These are phyloP conservation scores for Oscheius sp. DNA, from an alignment of 2,888 invertebrate genomes.

Conservation along the genomic window DNA sequence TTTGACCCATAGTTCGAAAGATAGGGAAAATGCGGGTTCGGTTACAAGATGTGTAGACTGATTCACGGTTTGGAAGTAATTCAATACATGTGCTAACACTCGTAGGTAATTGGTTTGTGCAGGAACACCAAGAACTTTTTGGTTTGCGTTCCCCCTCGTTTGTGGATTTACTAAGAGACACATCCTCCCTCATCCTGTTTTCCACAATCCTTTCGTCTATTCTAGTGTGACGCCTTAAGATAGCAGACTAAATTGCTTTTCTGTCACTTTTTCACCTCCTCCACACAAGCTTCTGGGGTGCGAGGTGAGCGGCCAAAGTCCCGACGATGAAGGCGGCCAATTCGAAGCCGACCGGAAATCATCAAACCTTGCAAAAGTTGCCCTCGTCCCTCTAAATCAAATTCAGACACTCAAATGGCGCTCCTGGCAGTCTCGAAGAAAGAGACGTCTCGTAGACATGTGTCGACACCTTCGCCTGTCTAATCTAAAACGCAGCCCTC, in stretches of 20 bases:
- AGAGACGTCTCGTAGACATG: conserved; percentile 3
- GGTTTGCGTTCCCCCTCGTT: conserved; percentile 10
- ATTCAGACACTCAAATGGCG: conserved; percentile 36
- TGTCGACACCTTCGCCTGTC: conserved; percentile 25
- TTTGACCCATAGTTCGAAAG: neutral
- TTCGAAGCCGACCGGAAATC: conserved; percentile 35
- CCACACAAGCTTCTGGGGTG: conserved; percentile 3
- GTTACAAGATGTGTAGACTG: conserved; percentile 16
- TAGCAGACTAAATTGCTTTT: neutral
- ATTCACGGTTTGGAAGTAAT: conserved; percentile 28
- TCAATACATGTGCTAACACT: conserved; percentile 30
- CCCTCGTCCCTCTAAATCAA: conserved; percentile 34
- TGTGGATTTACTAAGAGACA: neutral
- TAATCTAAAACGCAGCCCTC: neutral
- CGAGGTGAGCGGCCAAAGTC: conserved; percentile 8
- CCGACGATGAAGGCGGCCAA: conserved; percentile 24
- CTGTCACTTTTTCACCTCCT: conserved; percentile 1
- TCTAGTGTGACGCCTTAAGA: neutral
- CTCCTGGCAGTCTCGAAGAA: conserved; percentile 18
- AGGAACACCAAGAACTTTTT: neutral
- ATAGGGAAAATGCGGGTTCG: neutral
- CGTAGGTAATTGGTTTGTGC: conserved; percentile 30
- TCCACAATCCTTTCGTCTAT: neutral
- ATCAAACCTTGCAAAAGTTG: conserved; percentile 38
- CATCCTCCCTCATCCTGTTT: neutral